Evolutionary conservation across 2,888 invertebrate genomes (phyloP).

Genomic region (Phragmatobia fuliginosa): DNA sequence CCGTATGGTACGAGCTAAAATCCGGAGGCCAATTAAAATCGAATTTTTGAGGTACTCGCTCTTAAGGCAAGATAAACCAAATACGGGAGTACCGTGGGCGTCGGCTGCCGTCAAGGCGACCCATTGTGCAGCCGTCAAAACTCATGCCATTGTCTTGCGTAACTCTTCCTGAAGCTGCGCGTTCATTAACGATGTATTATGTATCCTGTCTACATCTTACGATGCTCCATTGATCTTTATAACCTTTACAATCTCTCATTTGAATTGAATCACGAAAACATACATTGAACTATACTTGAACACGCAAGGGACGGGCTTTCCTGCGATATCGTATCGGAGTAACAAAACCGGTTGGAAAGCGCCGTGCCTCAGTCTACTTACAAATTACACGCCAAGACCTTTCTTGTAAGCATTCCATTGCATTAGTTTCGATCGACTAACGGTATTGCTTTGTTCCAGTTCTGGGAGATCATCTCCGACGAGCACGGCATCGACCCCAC

Average conservation of each 20-base stretch:
- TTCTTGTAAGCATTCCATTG: slow-evolving; percentile 67
- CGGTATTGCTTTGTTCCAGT: slow-evolving; percentile 87
- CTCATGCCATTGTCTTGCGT: slow-evolving; percentile 77
- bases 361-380: slow-evolving; percentile 60
- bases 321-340: slow-evolving; percentile 50
- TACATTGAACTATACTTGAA: slow-evolving; percentile 51
- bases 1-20: slow-evolving; percentile 66
- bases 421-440: slow-evolving; percentile 84
- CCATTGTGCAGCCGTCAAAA: slow-evolving; percentile 64
- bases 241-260: slow-evolving; percentile 51
- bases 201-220: slow-evolving; percentile 75
- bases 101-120: slow-evolving; percentile 68
- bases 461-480: slow-evolving; percentile 98
- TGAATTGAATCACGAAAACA: slow-evolving; percentile 48
- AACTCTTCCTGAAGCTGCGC: slow-evolving; percentile 64
- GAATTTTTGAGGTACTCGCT: slow-evolving; percentile 74
- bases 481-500: slow-evolving; percentile 98
- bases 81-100: slow-evolving; percentile 76
- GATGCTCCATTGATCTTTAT: slow-evolving; percentile 76
- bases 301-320: slow-evolving; percentile 54
- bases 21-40: slow-evolving; percentile 61
- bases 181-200: slow-evolving; percentile 72
- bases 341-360: slow-evolving; percentile 78
- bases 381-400: slow-evolving; percentile 62
- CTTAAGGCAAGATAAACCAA: slow-evolving; percentile 78